Conservation (phyloP, 2,113 vertebrate species). For the Struthidea cinerea region DNA sequence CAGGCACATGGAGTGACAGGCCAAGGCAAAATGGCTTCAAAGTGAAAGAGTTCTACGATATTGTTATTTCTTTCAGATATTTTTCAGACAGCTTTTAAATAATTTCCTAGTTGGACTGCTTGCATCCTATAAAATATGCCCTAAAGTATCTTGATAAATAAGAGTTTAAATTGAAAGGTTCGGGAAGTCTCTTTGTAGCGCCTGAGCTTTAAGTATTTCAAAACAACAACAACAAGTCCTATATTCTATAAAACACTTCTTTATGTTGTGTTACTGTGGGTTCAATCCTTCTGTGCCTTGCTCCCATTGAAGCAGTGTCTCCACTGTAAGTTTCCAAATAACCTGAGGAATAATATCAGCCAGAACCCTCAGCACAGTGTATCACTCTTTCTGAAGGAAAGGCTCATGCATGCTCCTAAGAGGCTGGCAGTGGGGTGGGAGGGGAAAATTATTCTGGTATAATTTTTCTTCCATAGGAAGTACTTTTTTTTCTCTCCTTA, state of each 20-base stretch:
- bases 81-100: background rate
- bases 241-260: background rate
- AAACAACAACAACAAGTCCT: background rate
- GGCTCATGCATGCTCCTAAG: background rate
- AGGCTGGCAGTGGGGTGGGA: fast-evolving
- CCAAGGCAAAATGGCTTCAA: background rate
- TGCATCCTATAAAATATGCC: background rate
- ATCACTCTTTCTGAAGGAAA: background rate
- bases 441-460: background rate
- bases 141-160: background rate
- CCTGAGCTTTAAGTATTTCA: background rate
- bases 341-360: background rate
- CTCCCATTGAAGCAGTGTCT: background rate
- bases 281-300: background rate
- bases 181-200: background rate
- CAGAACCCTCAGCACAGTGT: background rate
- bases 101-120: background rate
- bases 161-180: background rate
- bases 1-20: background rate
- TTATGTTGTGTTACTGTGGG: background rate
- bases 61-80: background rate
- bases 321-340: background rate
- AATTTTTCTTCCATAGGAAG: background rate
- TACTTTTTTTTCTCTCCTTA: background rate
- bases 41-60: background rate